phyloP scores from a whole-genome alignment of 1,140 invertebrate species.

The Campoletis sonorensis region DNA sequence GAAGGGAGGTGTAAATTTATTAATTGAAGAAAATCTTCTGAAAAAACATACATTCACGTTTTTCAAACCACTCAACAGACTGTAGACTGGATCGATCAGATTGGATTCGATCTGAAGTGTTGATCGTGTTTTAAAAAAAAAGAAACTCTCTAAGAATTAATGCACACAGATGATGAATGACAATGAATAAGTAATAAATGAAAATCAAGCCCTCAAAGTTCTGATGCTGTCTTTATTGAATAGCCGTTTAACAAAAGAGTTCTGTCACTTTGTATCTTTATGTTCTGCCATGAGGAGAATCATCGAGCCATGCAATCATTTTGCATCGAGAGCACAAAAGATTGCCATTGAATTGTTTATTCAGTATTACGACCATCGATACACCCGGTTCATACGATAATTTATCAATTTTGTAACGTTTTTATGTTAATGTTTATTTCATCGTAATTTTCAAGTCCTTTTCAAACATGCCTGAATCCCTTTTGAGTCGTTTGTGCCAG shows the following conservation, averaged over 20 bases:
- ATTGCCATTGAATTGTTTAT: neutral
- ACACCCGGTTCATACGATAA: neutral
- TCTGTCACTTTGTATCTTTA: constrained; percentile 48
- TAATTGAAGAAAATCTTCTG: too few relatives aligned
- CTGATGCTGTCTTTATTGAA: constrained; percentile 43
- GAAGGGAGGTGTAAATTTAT: too few relatives aligned
- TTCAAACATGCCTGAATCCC: neutral
- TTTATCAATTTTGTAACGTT: constrained; percentile 10
- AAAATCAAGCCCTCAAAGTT: constrained; percentile 18
- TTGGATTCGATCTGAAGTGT: too few relatives aligned
- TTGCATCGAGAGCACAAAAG: constrained; percentile 4
- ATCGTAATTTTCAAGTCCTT: neutral
- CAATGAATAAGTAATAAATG: neutral
- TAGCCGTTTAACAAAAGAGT: constrained; percentile 39
- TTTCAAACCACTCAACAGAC: too few relatives aligned
- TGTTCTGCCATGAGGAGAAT: constrained; percentile 39
- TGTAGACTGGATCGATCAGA: too few relatives aligned
- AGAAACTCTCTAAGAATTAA: too few relatives aligned
- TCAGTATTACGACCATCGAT: neutral
- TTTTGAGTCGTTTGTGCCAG: constrained; percentile 14
- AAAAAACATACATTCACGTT: too few relatives aligned
- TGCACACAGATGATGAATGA: too few relatives aligned
- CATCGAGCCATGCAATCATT: constrained; percentile 1
- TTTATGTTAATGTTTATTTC: neutral
- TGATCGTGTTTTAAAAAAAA: too few relatives aligned